phyloP scores from a whole-genome alignment of 1,140 invertebrate genomes.

The Dinothrombium tinctorium region DNA sequence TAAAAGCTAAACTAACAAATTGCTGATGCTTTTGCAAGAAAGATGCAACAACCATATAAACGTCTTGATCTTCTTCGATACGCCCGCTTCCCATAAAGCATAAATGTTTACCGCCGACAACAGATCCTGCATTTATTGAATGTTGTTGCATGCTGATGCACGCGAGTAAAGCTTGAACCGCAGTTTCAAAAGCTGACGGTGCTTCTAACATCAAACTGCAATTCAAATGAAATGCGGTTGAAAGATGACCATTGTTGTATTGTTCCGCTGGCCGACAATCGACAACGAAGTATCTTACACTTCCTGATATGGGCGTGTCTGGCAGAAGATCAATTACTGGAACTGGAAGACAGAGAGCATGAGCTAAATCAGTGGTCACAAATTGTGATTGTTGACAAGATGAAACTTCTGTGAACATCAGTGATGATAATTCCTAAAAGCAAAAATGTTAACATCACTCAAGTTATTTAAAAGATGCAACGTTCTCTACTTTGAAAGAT shows the following conservation, averaged over 20 bases:
- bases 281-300: slow-evolving; percentile 67
- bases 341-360: slow-evolving; percentile 78
- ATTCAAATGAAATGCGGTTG: slow-evolving; percentile 91
- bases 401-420: too few species aligned
- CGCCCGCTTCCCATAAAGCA: slow-evolving; percentile 90
- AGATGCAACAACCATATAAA: slow-evolving; percentile 92
- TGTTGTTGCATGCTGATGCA: slow-evolving; percentile 77
- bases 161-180: slow-evolving; percentile 71
- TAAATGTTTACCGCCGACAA: slow-evolving; percentile 79
- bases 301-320: slow-evolving; percentile 7
- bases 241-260: slow-evolving; percentile 84
- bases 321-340: slow-evolving; percentile 33
- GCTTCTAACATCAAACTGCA: slow-evolving; percentile 92
- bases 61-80: slow-evolving; percentile 83
- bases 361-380: slow-evolving; percentile 33
- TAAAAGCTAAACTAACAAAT: slow-evolving; percentile 72
- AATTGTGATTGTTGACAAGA: too few species aligned
- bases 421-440: too few species aligned
- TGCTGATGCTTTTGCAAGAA: slow-evolving; percentile 82
- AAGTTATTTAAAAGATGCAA: background rate
- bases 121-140: slow-evolving; percentile 58
- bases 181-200: slow-evolving; percentile 72
- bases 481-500: slow-evolving; percentile 25
- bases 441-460: too few species aligned
- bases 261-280: slow-evolving; percentile 89